These are phyloP conservation scores for Ophioderma brevispina DNA, from an alignment of 35 echinoderm and acorn worm genomes.

Conservation along the genomic window DNA sequence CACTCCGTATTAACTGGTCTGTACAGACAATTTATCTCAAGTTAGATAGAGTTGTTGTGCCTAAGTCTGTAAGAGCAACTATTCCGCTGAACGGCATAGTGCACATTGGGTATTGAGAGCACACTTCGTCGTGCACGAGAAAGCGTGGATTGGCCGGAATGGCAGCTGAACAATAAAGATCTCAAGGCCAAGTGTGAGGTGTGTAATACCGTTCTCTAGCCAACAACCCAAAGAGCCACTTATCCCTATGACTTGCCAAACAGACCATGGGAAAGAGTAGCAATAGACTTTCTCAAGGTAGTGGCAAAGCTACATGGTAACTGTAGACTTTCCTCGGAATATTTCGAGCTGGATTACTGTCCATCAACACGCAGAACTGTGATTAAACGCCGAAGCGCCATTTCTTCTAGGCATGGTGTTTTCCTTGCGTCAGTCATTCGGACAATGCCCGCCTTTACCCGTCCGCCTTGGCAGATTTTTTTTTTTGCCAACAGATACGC, in stretches of 20 bases:
- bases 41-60: conserved; percentile 59
- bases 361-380: no score
- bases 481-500: no score
- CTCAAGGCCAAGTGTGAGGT: conserved; percentile 25
- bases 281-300: neutral
- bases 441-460: no score
- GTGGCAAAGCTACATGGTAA: neutral
- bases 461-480: no score
- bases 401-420: no score
- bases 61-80: neutral
- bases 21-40: conserved; percentile 1
- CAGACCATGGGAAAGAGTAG: no score
- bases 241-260: conserved; percentile 8
- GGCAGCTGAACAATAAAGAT: conserved; percentile 29
- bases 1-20: neutral
- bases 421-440: no score
- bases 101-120: conserved; percentile 40
- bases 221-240: neutral
- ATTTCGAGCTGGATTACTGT: conserved; percentile 20
- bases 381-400: no score
- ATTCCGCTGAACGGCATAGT: conserved; percentile 41
- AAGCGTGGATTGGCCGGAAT: conserved; percentile 45
- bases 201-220: neutral
- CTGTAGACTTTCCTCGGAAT: conserved; percentile 41
- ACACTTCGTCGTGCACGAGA: conserved; percentile 49